Percentiles rank a stretch among this genome's conserved stretches.
Evolutionary conservation across 1,140 invertebrate species (phyloP).

Genomic region (Drosophila aff.): DNA sequence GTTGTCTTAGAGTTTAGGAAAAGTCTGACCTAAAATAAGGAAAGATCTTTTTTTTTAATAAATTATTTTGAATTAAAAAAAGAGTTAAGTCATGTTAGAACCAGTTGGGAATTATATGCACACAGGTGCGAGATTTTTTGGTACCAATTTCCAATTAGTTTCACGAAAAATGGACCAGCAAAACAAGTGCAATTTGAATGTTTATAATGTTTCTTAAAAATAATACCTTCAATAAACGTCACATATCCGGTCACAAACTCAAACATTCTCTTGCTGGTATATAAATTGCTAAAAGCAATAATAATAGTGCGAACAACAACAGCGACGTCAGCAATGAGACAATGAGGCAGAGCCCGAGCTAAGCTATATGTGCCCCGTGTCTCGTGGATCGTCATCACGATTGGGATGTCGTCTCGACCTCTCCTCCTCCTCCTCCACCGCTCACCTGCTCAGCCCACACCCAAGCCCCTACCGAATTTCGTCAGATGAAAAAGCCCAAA

Average conservation of each 20-base stretch:
- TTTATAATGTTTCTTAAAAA: background rate
- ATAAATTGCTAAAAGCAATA: slow-evolving; percentile 3
- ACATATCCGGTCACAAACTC: background rate
- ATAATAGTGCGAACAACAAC: slow-evolving; percentile 9
- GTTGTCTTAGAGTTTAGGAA: no score
- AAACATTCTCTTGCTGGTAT: background rate
- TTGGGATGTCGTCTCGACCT: slow-evolving; percentile 1
- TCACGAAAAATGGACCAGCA: no score
- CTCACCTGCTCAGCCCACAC: slow-evolving; percentile 1
- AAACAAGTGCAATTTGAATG: background rate
- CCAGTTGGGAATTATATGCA: no score
- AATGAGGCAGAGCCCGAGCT: slow-evolving; percentile 25
- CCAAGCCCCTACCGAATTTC: slow-evolving; percentile 17
- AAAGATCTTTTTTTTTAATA: no score
- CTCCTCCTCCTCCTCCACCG: background rate
- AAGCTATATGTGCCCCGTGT: background rate
- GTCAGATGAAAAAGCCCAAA: slow-evolving; percentile 30
- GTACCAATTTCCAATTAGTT: no score
- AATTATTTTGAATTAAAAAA: no score
- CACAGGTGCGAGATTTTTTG: no score
- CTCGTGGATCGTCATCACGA: slow-evolving; percentile 30
- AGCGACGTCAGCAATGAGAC: slow-evolving; percentile 33
- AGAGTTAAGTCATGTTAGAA: no score
- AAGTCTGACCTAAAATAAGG: no score
- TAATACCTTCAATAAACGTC: background rate